Conservation (phyloP, 1,140 invertebrate genomes). For the Bombus confusus region DNA sequence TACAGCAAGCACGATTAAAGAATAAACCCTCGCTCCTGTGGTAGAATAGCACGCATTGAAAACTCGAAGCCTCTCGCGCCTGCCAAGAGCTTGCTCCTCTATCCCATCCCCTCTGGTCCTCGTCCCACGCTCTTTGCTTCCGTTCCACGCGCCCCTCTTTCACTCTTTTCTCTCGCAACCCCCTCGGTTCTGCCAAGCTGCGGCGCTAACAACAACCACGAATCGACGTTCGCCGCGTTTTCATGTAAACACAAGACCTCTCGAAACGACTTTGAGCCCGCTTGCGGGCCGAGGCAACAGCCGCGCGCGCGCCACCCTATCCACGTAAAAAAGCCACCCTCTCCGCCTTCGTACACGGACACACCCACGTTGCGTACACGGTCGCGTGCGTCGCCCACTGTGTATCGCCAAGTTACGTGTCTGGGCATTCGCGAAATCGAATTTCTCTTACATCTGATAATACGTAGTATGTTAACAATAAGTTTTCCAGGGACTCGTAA, state of each 20-base stretch:
- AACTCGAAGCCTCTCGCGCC: neutral
- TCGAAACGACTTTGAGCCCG: conserved; percentile 30
- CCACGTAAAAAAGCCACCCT: conserved; percentile 5
- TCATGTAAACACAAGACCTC: conserved; percentile 39
- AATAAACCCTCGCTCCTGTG: neutral
- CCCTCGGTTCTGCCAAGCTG: too few species aligned
- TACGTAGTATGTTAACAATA: too few species aligned
- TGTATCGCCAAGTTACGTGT: conserved; percentile 61
- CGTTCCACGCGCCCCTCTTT: neutral
- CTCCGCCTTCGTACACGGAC: too few species aligned
- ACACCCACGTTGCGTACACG: neutral
- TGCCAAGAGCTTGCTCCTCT: neutral
- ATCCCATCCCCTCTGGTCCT: neutral
- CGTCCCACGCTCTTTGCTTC: neutral
- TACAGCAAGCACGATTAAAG: conserved; percentile 16
- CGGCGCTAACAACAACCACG: conserved; percentile 14
- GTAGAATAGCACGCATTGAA: neutral
- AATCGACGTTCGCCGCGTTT: conserved; percentile 22
- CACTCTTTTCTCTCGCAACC: too few species aligned
- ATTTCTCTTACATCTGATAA: too few species aligned
- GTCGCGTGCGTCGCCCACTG: neutral
- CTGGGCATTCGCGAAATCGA: conserved; percentile 70
- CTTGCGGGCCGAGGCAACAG: neutral
- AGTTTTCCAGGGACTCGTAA: too few species aligned
- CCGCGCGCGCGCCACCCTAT: conserved; percentile 12